These are phyloP conservation scores for Brachirus orientalis DNA, from an alignment of 2,113 vertebrate genomes.

Conservation along the genomic window DNA sequence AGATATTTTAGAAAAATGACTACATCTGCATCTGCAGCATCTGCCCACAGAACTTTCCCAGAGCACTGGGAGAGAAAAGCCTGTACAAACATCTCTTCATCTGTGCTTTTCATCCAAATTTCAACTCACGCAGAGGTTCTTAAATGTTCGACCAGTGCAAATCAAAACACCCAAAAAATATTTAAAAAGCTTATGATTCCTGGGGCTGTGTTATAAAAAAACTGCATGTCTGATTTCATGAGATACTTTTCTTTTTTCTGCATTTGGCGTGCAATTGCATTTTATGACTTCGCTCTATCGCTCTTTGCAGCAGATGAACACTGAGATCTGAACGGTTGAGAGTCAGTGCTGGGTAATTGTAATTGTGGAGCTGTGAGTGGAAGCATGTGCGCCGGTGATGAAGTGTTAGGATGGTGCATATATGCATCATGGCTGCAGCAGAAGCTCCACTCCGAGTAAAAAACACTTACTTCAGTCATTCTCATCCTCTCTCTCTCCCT, in stretches of 20 bases:
- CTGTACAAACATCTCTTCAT: slow-evolving; percentile 22
- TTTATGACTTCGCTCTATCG: slow-evolving; percentile 17
- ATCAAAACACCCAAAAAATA: slow-evolving; percentile 14
- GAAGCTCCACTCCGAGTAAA: slow-evolving; percentile 41
- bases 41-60: slow-evolving; percentile 37
- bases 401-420: slow-evolving; percentile 58
- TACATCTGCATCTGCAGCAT: slow-evolving; percentile 45
- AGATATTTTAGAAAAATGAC: too few species aligned
- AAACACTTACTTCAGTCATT: slow-evolving; percentile 37
- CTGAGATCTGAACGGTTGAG: slow-evolving; percentile 63
- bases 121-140: slow-evolving; percentile 17
- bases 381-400: slow-evolving; percentile 56
- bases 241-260: neutral
- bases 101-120: slow-evolving; percentile 41
- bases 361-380: slow-evolving; percentile 56
- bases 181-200: neutral
- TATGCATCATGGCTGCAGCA: too few species aligned
- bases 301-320: slow-evolving; percentile 59
- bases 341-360: slow-evolving; percentile 59
- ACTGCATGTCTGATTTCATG: slow-evolving; percentile 6
- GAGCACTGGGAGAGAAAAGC: slow-evolving; percentile 29
- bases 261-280: slow-evolving; percentile 5
- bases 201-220: neutral
- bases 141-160: slow-evolving; percentile 33
- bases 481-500: slow-evolving; percentile 19